Evolutionary conservation across 2,797 vertebrate species (phyloP).

Genomic region (Hemitrygon akajei): DNA sequence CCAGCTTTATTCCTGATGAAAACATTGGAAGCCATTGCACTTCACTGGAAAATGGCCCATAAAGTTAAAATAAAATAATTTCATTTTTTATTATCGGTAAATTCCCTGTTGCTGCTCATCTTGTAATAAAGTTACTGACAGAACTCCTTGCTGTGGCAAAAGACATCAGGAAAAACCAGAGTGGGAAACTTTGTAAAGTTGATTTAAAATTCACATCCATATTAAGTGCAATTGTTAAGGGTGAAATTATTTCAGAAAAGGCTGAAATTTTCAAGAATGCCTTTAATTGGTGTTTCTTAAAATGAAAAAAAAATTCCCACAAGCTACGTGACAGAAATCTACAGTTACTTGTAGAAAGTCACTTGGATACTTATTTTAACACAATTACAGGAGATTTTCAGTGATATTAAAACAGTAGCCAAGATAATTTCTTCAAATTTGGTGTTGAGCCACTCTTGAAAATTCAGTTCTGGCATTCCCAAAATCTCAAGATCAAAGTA

Average conservation of each 20-base stretch:
- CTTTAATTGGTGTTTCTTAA: not conserved
- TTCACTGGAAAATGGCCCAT: not conserved
- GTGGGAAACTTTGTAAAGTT: not conserved
- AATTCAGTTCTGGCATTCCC: not conserved
- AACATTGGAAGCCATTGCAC: not conserved
- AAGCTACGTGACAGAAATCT: not conserved
- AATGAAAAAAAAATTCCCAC: not conserved
- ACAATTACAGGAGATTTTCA: not conserved
- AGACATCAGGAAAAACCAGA: not conserved
- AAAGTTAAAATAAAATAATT: not conserved
- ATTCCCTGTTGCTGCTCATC: not conserved
- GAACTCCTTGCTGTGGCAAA: not conserved
- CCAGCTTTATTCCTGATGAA: not conserved
- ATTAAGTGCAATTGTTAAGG: not conserved
- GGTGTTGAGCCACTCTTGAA: not conserved
- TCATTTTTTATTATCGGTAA: not conserved
- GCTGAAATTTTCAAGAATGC: not conserved
- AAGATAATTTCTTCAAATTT: not conserved
- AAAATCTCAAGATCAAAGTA: not conserved
- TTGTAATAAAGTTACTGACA: not conserved
- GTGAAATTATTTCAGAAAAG: not conserved
- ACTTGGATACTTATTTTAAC: not conserved
- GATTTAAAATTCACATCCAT: not conserved
- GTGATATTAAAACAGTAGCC: not conserved
- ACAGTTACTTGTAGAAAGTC: not conserved